phyloP scores from a whole-genome alignment of 2,797 vertebrate species.

The Paramormyrops hopkinsi region DNA sequence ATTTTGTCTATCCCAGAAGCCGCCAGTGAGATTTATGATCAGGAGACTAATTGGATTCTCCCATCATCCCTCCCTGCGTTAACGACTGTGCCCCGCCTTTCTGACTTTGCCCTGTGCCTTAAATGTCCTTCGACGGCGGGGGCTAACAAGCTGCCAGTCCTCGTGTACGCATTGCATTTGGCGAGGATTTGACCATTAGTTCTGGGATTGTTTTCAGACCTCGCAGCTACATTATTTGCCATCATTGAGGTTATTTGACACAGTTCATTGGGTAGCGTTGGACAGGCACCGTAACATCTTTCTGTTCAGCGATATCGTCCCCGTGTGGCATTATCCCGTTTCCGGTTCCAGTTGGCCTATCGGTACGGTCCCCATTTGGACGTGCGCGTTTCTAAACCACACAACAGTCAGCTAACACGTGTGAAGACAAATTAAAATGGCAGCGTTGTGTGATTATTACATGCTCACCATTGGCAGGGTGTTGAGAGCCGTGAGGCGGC shows the following conservation, averaged over 20 bases:
- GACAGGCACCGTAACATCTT: background rate
- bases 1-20: background rate
- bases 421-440: background rate
- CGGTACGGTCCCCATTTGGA: background rate
- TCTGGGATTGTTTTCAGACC: background rate
- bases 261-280: background rate
- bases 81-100: background rate
- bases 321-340: background rate
- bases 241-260: background rate
- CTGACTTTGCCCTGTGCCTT: background rate
- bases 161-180: background rate
- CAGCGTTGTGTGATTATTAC: background rate
- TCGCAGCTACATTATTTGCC: background rate
- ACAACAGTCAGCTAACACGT: background rate
- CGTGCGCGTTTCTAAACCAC: background rate
- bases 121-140: background rate
- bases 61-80: background rate
- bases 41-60: conserved; percentile 10
- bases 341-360: background rate
- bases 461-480: background rate
- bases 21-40: background rate
- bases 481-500: background rate
- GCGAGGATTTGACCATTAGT: background rate
- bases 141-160: background rate
- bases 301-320: background rate